A percentile compares a stretch with the other conserved stretches of the same genome.
Evolutionary conservation across 2,888 invertebrate species (phyloP).

Genomic region (Scaptomyza cyrtandrae): DNA sequence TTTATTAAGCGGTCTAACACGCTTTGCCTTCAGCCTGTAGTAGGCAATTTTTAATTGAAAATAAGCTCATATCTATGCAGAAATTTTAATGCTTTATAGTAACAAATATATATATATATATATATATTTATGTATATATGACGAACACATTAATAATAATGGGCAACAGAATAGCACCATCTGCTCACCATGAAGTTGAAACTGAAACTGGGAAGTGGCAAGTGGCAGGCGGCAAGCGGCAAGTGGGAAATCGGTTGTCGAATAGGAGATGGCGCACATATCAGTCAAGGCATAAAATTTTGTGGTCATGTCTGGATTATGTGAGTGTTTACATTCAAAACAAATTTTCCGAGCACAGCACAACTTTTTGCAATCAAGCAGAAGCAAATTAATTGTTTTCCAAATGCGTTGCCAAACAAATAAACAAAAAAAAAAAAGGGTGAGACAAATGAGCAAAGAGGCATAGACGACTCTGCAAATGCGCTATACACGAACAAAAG

Average conservation of each 20-base stretch:
- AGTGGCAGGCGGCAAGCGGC: neutral
- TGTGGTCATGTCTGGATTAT: slow-evolving; percentile 73
- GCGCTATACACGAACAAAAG: slow-evolving; percentile 8
- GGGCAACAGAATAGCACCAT: slow-evolving; percentile 48
- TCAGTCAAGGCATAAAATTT: slow-evolving; percentile 65
- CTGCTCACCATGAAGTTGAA: slow-evolving; percentile 30
- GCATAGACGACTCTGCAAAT: slow-evolving; percentile 21
- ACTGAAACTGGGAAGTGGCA: slow-evolving; percentile 3
- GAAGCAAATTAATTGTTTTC: slow-evolving; percentile 73
- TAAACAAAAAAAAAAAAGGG: slow-evolving; percentile 23
- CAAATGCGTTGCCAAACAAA: slow-evolving; percentile 70
- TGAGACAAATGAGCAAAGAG: neutral
- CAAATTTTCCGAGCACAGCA: slow-evolving; percentile 47
- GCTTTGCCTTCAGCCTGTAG: slow-evolving; percentile 17
- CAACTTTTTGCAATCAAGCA: slow-evolving; percentile 53
- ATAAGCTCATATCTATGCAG: slow-evolving; percentile 64
- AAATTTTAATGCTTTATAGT: slow-evolving; percentile 20
- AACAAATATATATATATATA: neutral
- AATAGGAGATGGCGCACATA: slow-evolving; percentile 34
- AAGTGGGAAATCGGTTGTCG: too few relatives aligned
- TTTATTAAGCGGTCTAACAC: slow-evolving; percentile 30
- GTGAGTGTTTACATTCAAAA: slow-evolving; percentile 71
- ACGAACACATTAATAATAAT: slow-evolving; percentile 49
- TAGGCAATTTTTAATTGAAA: slow-evolving; percentile 73
- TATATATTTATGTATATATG: slow-evolving; percentile 4